Evolutionary conservation across 2,113 vertebrate genomes (phyloP).

Genomic region (Heloderma charlesbogerti): DNA sequence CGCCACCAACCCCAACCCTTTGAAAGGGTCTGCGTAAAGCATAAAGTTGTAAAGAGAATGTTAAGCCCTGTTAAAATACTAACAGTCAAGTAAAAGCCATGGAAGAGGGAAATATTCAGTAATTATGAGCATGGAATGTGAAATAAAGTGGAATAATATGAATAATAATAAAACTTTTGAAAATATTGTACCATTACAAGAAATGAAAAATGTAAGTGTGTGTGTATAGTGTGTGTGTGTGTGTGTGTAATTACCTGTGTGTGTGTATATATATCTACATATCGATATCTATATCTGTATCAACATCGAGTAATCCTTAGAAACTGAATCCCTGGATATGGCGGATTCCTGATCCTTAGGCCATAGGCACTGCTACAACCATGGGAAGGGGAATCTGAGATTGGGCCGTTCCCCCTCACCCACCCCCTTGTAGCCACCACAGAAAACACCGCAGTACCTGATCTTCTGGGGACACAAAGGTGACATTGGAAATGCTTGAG

Average conservation of each 20-base stretch:
- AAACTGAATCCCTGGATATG: not conserved
- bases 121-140: conserved; percentile 49
- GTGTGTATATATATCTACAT: not conserved
- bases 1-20: conserved; percentile 50
- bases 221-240: not conserved
- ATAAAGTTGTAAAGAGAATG: conserved; percentile 56
- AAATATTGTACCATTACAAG: conserved; percentile 62
- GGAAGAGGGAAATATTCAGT: conserved; percentile 52
- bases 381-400: too few species aligned
- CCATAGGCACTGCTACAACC: too few species aligned
- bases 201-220: conserved; percentile 50
- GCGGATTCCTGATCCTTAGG: too few species aligned
- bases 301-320: conserved; percentile 43
- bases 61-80: conserved; percentile 57
- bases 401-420: too few species aligned
- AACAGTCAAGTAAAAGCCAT: conserved; percentile 56
- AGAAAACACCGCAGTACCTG: too few species aligned
- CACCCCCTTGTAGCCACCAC: too few species aligned
- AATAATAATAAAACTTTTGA: conserved; percentile 58
- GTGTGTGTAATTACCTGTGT: not conserved
- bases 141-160: conserved; percentile 31
- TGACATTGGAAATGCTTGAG: too few species aligned
- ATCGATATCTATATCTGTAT: conserved; percentile 36
- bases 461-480: too few species aligned
- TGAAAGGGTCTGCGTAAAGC: conserved; percentile 39